Base-by-base conservation (phyloP, 2,797 vertebrate species). In the Decapterus maruadsi region DNA sequence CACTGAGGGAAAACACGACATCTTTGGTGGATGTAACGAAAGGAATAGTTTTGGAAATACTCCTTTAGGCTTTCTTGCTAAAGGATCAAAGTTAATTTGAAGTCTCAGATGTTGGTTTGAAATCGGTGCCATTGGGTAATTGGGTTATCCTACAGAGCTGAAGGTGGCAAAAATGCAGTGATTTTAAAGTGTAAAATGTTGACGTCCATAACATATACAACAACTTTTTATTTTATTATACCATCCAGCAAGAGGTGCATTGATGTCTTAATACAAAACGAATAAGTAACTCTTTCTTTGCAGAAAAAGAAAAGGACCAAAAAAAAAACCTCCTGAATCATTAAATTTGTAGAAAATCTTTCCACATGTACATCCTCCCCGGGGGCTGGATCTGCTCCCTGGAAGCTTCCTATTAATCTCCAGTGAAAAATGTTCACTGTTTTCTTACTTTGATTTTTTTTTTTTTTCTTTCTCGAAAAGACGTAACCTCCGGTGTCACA, bases 401-500 rank as follows among this genome's bases (percentile, higher is more conserved):
- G 29, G 43, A 68, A 45, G 36, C 34, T 66, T 67, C 36, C 51
- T 12, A 36, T 77, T 17, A 60, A 75, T 62, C 31, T 50, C 9
- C 38, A 2, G 42, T 48, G 63, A 78, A 73, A 62, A 56, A 11
- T 26, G 10, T 63, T 38, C 59, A 14, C 40, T 45, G 14, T 71
- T 20, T 67, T 43, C 38, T 68, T 38, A 67, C 22, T 29, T 4
- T n/a, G 20, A 60, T 65, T 26, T 63, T 54, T 26, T 20, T 22
- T 56, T 17, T n/a, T 26, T 20, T 22, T 56, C 13, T n/a, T 36
- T 58, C 78, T 73, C 59, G 17, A 46, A 54, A 68, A 67, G 60
- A 64, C 57, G 40, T 68, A 80, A 77, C 73, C 65, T 75, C 65
- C 57, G 51, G 38, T 46, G 5, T 59, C 78, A 54, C 4, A 69